Percentiles rank a stretch among this genome's conserved stretches.
These are phyloP conservation scores for Sula dactylatra DNA, from an alignment of 2,113 vertebrate genomes.

Conservation along the genomic window DNA sequence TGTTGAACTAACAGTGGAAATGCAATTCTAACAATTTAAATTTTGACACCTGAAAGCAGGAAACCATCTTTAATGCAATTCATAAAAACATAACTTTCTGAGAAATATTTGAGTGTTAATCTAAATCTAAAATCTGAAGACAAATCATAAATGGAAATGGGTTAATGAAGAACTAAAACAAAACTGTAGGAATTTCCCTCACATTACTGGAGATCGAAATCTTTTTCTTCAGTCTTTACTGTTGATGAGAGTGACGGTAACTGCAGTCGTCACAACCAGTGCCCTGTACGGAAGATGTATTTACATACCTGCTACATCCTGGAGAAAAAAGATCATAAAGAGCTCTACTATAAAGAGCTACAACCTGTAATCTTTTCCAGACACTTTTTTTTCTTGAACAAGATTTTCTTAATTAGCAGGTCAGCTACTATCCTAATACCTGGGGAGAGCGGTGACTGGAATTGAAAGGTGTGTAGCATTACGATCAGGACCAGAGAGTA, in stretches of 20 bases:
- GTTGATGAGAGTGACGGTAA: neutral
- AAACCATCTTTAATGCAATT: neutral
- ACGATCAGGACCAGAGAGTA: fast-evolving
- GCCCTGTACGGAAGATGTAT: neutral
- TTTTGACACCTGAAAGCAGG: neutral
- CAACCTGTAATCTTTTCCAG: neutral
- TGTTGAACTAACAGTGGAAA: neutral
- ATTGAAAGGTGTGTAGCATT: neutral
- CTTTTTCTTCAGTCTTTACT: neutral
- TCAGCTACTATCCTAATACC: neutral
- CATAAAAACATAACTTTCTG: neutral
- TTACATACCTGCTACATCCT: neutral
- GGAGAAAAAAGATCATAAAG: neutral
- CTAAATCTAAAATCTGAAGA: neutral
- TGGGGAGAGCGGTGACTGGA: fast-evolving
- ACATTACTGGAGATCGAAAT: neutral
- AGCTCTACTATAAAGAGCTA: neutral
- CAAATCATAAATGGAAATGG: neutral
- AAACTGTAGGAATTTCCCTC: neutral
- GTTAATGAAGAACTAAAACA: neutral
- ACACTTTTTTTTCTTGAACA: neutral
- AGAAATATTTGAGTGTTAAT: neutral
- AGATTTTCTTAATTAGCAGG: neutral
- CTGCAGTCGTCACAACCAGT: neutral
- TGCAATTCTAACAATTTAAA: neutral